Evolutionary conservation across 2,113 vertebrate genomes (phyloP), one percentile per base, ranked within the genome.

Genomic region (Cinclus mexicanus): DNA sequence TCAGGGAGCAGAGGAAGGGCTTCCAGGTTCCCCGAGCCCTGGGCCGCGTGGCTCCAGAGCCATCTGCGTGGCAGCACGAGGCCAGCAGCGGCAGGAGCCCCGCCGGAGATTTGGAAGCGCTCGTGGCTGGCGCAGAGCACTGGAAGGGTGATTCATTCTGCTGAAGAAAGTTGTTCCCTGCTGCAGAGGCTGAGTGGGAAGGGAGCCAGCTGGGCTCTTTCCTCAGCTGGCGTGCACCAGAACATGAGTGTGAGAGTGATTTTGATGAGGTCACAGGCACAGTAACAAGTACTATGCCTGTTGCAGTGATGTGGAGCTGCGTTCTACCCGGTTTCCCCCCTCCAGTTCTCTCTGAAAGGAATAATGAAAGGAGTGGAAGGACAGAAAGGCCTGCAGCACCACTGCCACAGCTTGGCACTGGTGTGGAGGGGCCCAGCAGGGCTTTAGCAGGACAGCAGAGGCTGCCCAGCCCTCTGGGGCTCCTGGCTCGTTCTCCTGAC

Each of bases 401-500:
- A 0, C 17, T 33, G 19, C 12, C 20, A 3, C 60, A 29, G 9
- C 14, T 6, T 22, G 41, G 42, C 69, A 7, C 23, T 8, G 47
- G 7, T 25, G 57, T 26, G 28, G 6, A n/a, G 55, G 64, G 57
- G 6, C 23, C 0, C 37, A 4, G 69, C 42, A 53, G 42, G 29
- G 31, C 9, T 77, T n/a, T 12, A 5, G 44, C 2, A 1, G 1
- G 2, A 22, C 29, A 59, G 61, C 47, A 76, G 24, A 37, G 37
- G 12, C 69, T 78, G 84, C 70, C 67, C 21, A 1, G 55, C 13
- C 22, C 28, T 29, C 60, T 9, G 1, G 0, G 44, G 42, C 12
- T 65, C 76, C 22, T 10, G 50, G 31, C 4, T 0, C 0, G 0
- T 23, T 19, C 31, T 5, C 14, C 0, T 4, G 22, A 10, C 75